Evolutionary conservation across 2,797 vertebrate genomes (phyloP).

Genomic region (Taeniopygia guttata): DNA sequence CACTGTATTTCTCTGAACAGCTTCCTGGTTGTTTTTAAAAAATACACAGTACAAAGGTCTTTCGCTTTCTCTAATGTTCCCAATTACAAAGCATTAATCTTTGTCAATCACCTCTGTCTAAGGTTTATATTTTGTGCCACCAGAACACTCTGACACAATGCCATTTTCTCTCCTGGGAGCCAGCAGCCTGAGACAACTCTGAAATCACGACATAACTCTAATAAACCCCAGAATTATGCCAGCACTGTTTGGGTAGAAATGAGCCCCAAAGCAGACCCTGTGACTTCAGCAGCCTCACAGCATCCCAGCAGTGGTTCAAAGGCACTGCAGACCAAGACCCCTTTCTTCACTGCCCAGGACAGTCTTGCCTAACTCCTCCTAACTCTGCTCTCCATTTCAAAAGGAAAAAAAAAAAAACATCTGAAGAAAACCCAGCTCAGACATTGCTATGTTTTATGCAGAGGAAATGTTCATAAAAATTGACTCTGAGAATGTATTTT

Average conservation of each 20-base stretch:
- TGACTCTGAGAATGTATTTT: neutral
- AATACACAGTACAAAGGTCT: neutral
- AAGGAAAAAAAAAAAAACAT: neutral
- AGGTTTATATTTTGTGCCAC: neutral
- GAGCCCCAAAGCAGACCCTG: neutral
- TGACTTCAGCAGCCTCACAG: neutral
- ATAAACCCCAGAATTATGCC: neutral
- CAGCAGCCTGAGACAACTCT: neutral
- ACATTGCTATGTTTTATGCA: neutral
- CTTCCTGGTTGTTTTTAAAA: neutral
- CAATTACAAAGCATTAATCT: neutral
- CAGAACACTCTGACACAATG: neutral
- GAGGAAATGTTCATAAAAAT: neutral
- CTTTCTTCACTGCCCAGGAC: neutral
- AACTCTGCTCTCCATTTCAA: neutral
- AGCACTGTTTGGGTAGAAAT: neutral
- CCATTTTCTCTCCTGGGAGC: neutral
- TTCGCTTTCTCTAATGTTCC: neutral
- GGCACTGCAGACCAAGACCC: neutral
- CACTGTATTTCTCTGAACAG: neutral
- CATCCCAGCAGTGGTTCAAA: neutral
- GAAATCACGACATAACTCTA: neutral
- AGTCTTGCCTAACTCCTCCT: neutral
- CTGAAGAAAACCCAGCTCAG: neutral
- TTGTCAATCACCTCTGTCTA: neutral